Base-by-base conservation (phyloP, 1,140 invertebrate species). In the Phymorhynchus buccinoides region DNA sequence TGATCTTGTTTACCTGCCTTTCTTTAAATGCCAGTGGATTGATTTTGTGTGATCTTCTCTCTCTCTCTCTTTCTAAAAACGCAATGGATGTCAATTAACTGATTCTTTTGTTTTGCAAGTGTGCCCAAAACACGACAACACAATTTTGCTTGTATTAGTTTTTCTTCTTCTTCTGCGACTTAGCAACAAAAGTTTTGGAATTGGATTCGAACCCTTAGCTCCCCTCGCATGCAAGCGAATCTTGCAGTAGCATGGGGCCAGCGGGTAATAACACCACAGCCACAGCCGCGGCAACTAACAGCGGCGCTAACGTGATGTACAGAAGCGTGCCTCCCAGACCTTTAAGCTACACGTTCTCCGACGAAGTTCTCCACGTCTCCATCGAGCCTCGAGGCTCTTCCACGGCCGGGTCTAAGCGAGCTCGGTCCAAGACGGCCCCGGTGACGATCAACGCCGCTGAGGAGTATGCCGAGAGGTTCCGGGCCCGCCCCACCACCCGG, bases 281-380 rank as follows among this genome's bases (percentile, higher is more conserved):
- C n/a, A n/a, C n/a, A n/a, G n/a, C n/a, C n/a, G n/a, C n/a, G n/a
- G n/a, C n/a, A n/a, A n/a, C n/a, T n/a, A n/a, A n/a, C n/a, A 68
- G 7, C 37, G 44, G 18, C 30, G 35, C 27, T 22, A 68, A 16
- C 62, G 14, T 83, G 56, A 88, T 88, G 18, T 89, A 88, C 81
- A 80, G 88, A 9, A 89, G 88, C 87, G 87, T 90, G 7, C 88
- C 89, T 22, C 86, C 89, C 9, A 83, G 88, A n/a, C 86, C 86
- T 18, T 83, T 80, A 18, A 85, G 84, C 80, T 88, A 86, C 80
- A 88, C 86, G 4, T 88, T 90, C n/a, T 84, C 88, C 22, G 89
- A 90, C 80, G 66, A 87, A 66, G 41, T 88, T n/a, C 77, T 86
- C 27, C 42, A 85, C 32, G 81, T 41, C 37, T 84, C 48, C 48